Conservation (phyloP, 2,797 vertebrate genomes). For the Lophius americanus region DNA sequence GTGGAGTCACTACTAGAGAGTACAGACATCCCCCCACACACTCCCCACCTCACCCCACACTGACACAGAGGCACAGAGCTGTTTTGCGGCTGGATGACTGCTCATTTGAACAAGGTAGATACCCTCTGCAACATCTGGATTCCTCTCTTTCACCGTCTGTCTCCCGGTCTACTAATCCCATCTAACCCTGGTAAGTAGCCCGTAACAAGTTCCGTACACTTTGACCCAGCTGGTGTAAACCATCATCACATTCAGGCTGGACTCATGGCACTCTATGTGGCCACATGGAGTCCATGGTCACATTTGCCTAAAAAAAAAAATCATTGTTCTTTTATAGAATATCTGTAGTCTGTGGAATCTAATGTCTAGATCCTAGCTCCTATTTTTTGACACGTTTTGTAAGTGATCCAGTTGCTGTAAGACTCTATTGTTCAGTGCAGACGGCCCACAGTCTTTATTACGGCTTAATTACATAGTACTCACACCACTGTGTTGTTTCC, state of each 20-base stretch:
- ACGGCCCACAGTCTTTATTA: constrained; percentile 33
- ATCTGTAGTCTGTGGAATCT: too few species aligned
- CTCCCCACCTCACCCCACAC: background rate
- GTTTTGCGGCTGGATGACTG: constrained; percentile 23
- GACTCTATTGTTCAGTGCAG: constrained; percentile 56
- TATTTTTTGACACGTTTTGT: too few species aligned
- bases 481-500: constrained; percentile 32
- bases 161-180: background rate
- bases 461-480: constrained; percentile 63
- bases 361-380: too few species aligned
- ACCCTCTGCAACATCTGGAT: constrained; percentile 40
- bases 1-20: constrained; percentile 55
- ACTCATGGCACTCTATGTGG: background rate
- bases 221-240: background rate
- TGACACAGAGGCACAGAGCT: constrained; percentile 11
- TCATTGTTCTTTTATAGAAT: too few species aligned
- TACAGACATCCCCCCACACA: constrained; percentile 16
- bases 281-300: too few species aligned
- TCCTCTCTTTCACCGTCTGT: background rate
- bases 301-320: too few species aligned
- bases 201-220: constrained; percentile 5
- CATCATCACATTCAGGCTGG: background rate
- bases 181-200: constrained; percentile 42
- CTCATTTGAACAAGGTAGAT: constrained; percentile 39
- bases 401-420: background rate